Percentiles rank a stretch among this genome's conserved stretches.
Evolutionary conservation across 2,888 invertebrate genomes (phyloP).

Genomic region (Dolichopus griseipennis): DNA sequence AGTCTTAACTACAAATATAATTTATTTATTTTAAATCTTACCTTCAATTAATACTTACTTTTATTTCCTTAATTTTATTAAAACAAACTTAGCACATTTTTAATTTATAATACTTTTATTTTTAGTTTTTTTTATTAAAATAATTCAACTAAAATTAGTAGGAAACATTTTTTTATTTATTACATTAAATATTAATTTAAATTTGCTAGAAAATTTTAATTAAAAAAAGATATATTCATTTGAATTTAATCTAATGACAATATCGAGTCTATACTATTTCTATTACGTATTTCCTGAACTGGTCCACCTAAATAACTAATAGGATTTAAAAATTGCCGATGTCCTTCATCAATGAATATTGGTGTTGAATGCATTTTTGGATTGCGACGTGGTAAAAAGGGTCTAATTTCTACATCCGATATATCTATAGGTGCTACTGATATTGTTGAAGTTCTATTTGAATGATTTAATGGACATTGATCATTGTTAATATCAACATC

Average conservation of each 20-base stretch:
- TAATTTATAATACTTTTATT: too few relatives aligned
- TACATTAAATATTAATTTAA: too few relatives aligned
- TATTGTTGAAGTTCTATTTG: constrained; percentile 16
- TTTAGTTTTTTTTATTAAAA: too few relatives aligned
- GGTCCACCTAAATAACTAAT: constrained; percentile 63
- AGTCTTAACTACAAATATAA: too few relatives aligned
- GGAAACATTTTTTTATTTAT: too few relatives aligned
- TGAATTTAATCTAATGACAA: constrained; percentile 55
- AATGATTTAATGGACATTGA: background rate
- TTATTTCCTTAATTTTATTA: too few relatives aligned
- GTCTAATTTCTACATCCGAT: constrained; percentile 26
- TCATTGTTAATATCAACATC: background rate
- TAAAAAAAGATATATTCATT: too few relatives aligned
- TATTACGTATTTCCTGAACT: constrained; percentile 44
- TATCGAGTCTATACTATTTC: constrained; percentile 58
- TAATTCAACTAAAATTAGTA: too few relatives aligned
- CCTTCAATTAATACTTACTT: too few relatives aligned
- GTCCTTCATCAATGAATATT: constrained; percentile 48
- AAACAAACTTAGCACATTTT: too few relatives aligned
- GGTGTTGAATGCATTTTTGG: constrained; percentile 37
- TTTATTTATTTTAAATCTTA: too few relatives aligned
- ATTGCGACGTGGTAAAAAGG: constrained; percentile 28
- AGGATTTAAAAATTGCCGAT: constrained; percentile 52
- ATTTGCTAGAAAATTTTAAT: too few relatives aligned
- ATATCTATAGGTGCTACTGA: constrained; percentile 21